Evolutionary conservation across 1,140 invertebrate species (phyloP), one percentile per base, ranked within the genome.

Genomic region (Ruditapes philippinarum): DNA sequence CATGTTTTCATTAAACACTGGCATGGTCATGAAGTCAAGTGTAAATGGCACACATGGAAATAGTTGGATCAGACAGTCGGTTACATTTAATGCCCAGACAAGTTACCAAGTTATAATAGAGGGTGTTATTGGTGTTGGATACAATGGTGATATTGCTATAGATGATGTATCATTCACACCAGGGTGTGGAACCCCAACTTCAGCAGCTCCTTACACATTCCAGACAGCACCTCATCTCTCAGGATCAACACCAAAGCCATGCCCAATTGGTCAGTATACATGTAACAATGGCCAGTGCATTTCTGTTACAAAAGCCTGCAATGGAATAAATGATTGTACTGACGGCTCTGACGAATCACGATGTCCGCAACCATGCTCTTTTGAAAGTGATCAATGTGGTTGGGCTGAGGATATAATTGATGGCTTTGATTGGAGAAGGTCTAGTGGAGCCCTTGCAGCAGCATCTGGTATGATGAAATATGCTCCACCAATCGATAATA

Each of bases 71-170:
- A 91, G 91, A 49, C 78, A 74, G 40, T 89, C 91, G 70, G 91
- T 93, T 5, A 73, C 85, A 14, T 62, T 93, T 19, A 70, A 33
- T 38, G 85, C 88, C 28, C 79, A 28, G 2, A 83, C 91, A 22
- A 86, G 92, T 60, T 94, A 89, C 85, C 79, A 91, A 57, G 80
- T 93, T 22, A 91, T 90, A 96, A 95, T 91, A 95, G 97, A 97
- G 92, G 97, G 96, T 0, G 96, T 96, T 54, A 96, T 97, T 12
- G 97, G 97, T 7, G 96, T 96, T 65, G 97, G 97, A 78, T 97
- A 96, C 60, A 94, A 97, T 91, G 97, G 97, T 25, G 97, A 98
- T 90, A 97, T 98, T 92, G 97, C 97, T 5, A 96, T 98, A 31
- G 97, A 98, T 94, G 97, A 98, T 89, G 96, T 98, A 36, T 94